Conservation (phyloP, 2,113 vertebrate genomes). For the Fukomys damarensis region DNA sequence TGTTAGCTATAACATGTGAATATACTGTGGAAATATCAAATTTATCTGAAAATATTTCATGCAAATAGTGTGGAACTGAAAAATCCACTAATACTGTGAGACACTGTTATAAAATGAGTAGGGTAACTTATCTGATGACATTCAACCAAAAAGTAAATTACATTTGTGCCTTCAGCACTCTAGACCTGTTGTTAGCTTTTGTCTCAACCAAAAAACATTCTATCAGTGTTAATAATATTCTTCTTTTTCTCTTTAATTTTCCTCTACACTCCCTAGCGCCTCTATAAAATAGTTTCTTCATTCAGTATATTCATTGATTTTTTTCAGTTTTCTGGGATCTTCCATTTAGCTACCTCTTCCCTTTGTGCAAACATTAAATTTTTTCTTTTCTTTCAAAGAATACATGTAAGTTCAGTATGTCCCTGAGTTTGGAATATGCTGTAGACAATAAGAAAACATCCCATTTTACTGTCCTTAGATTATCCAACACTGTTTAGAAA, state of each 20-base stretch:
- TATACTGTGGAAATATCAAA: background rate
- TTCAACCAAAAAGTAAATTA: background rate
- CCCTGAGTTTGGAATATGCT: background rate
- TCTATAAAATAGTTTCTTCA: background rate
- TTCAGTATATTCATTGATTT: background rate
- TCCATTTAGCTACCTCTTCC: background rate
- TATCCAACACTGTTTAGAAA: background rate
- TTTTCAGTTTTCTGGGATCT: background rate
- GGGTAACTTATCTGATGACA: background rate
- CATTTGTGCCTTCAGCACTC: background rate
- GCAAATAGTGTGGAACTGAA: background rate
- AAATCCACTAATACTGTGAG: slow-evolving; percentile 1
- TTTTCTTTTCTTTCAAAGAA: background rate
- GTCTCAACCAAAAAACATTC: background rate
- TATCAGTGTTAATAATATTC: background rate
- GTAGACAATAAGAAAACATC: background rate
- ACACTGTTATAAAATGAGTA: background rate
- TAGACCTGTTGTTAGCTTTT: background rate
- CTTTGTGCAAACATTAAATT: background rate
- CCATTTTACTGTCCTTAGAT: background rate
- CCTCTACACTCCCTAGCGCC: background rate
- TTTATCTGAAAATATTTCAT: slow-evolving; percentile 48
- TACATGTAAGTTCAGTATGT: background rate
- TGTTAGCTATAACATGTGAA: background rate
- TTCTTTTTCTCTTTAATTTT: background rate